Conservation (phyloP, 1,140 invertebrate species). For the Acromyrmex heyeri region DNA sequence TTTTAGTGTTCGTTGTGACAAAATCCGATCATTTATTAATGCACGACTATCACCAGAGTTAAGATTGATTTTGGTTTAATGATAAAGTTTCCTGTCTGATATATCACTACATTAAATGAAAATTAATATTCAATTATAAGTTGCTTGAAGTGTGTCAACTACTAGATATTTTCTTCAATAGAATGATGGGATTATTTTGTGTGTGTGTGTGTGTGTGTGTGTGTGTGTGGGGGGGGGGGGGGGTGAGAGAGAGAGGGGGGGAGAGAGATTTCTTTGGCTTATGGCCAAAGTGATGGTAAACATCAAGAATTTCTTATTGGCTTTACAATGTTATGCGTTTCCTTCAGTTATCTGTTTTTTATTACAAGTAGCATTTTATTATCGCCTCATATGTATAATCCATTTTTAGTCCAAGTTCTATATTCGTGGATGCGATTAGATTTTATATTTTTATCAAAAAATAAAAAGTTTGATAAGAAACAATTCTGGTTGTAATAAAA, state of each 20-base stretch:
- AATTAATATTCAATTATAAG: no score
- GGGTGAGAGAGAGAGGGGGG: no score
- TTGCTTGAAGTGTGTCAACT: no score
- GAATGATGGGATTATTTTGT: no score
- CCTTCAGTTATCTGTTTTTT: no score
- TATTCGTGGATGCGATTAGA: background rate
- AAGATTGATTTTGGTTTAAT: background rate
- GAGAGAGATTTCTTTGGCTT: background rate
- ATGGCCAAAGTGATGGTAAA: background rate
- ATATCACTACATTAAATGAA: no score
- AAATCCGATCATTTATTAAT: conserved; percentile 10
- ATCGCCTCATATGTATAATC: no score
- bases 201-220: no score
- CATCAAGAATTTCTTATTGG: background rate
- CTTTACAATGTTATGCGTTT: background rate
- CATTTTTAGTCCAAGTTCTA: background rate
- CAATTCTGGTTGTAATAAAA: background rate
- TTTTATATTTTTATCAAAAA: background rate
- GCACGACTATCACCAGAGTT: background rate
- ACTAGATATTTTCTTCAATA: no score
- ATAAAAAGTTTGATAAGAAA: conserved; percentile 10
- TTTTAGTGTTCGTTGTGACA: background rate
- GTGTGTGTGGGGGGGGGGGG: no score
- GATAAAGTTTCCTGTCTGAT: background rate
- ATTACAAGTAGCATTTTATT: no score